phyloP scores from a whole-genome alignment of 2,113 vertebrate species.

The Bucco capensis region DNA sequence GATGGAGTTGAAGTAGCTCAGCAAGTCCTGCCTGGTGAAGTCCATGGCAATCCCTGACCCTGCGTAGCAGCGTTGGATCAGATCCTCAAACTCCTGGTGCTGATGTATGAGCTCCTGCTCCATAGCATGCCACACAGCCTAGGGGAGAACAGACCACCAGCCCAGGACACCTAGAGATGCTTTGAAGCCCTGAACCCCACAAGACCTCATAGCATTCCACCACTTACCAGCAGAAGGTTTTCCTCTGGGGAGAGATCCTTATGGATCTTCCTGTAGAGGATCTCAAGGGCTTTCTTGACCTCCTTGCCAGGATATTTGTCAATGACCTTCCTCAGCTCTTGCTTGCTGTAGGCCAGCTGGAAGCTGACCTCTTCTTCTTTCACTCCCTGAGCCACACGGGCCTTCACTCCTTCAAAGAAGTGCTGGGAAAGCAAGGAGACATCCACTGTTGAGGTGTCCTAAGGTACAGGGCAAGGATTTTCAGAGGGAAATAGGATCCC shows the following conservation, averaged over 20 bases:
- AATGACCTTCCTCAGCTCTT: constrained; percentile 50
- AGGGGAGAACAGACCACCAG: background rate
- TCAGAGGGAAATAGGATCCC: background rate
- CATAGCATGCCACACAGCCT: constrained; percentile 50
- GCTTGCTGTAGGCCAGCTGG: constrained; percentile 66
- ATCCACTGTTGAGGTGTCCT: background rate
- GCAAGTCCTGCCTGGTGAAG: constrained; percentile 40
- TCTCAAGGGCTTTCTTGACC: constrained; percentile 44
- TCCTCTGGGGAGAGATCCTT: constrained; percentile 43
- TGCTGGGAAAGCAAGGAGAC: constrained; percentile 8
- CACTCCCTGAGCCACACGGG: constrained; percentile 49
- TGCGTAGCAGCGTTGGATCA: constrained; percentile 19
- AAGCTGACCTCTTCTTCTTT: constrained; percentile 63
- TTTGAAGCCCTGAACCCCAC: background rate
- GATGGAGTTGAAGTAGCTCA: constrained; percentile 54
- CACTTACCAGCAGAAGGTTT: constrained; percentile 38
- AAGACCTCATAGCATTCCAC: too few species aligned
- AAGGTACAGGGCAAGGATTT: background rate
- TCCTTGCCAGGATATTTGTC: constrained; percentile 53
- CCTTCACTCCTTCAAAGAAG: constrained; percentile 59
- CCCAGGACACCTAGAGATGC: fast-evolving
- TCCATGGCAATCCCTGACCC: constrained; percentile 49
- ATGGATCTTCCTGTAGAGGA: constrained; percentile 39
- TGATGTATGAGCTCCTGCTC: constrained; percentile 11
- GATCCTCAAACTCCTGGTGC: constrained; percentile 27